Percentiles rank a stretch among this genome's conserved stretches.
Conservation (phyloP, 64 coral and sea anemone species). For the Acropora tenuis region DNA sequence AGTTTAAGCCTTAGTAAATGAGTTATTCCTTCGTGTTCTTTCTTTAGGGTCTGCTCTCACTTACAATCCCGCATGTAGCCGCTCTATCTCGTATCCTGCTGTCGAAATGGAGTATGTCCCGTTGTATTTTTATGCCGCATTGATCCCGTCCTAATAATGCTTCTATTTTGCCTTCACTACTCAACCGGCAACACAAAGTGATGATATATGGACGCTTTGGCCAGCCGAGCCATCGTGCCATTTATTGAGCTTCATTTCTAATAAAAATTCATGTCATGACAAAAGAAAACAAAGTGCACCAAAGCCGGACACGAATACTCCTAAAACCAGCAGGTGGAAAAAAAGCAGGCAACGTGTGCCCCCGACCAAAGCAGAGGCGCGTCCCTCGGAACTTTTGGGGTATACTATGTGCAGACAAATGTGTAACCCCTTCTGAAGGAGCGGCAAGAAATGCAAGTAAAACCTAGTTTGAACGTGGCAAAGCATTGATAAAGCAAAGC, state of each 20-base stretch:
- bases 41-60: no score
- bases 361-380: conserved; percentile 15
- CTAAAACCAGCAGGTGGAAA: neutral
- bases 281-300: neutral
- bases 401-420: neutral
- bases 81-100: no score
- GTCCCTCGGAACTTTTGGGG: neutral
- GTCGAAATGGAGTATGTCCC: no score
- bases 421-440: no score
- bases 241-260: neutral
- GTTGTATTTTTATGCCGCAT: no score
- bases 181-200: conserved; percentile 19
- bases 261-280: neutral
- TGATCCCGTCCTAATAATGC: no score
- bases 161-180: conserved; percentile 11
- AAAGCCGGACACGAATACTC: neutral
- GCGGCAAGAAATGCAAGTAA: no score
- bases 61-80: no score
- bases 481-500: no score
- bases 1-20: no score
- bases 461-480: no score
- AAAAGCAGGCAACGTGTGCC: neutral
- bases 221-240: conserved; percentile 12
- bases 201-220: neutral
- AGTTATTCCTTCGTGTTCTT: no score